phyloP scores from a whole-genome alignment of 2,797 vertebrate species.

The Loris lydekkerianus region DNA sequence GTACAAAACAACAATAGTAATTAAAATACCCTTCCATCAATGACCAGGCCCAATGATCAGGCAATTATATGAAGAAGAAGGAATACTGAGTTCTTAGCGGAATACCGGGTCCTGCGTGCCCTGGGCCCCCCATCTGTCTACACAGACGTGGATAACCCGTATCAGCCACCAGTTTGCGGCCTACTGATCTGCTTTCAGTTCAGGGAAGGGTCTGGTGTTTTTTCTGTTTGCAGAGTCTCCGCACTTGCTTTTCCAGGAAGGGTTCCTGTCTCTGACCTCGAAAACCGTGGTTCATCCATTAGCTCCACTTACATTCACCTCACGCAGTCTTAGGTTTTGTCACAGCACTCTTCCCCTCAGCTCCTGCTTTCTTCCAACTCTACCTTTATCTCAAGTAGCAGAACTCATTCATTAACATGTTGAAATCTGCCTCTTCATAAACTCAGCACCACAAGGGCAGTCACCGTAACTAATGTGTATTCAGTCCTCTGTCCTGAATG shows the following conservation, averaged over 20 bases:
- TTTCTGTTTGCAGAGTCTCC: not conserved
- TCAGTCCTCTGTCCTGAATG: not conserved
- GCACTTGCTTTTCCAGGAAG: not conserved
- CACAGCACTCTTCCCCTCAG: not conserved
- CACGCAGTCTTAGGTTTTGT: not conserved
- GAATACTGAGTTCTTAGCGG: not conserved
- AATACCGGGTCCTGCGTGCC: not conserved
- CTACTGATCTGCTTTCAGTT: not conserved
- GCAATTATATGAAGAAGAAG: not conserved
- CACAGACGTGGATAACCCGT: not conserved
- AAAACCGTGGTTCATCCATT: too few relatives aligned
- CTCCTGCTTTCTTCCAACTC: not conserved
- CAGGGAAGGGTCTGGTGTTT: not conserved
- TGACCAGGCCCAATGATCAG: not conserved
- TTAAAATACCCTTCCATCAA: not conserved
- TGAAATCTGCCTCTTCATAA: not conserved
- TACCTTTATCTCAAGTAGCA: not conserved
- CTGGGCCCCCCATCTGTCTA: not conserved
- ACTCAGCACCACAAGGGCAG: not conserved
- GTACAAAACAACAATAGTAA: not conserved
- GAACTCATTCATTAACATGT: not conserved
- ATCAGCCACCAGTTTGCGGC: not conserved
- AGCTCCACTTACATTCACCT: too few relatives aligned
- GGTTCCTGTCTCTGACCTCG: not conserved
- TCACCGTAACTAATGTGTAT: not conserved